Evolutionary conservation across 2,797 vertebrate species (phyloP).

Genomic region (Novumbra hubbsi): DNA sequence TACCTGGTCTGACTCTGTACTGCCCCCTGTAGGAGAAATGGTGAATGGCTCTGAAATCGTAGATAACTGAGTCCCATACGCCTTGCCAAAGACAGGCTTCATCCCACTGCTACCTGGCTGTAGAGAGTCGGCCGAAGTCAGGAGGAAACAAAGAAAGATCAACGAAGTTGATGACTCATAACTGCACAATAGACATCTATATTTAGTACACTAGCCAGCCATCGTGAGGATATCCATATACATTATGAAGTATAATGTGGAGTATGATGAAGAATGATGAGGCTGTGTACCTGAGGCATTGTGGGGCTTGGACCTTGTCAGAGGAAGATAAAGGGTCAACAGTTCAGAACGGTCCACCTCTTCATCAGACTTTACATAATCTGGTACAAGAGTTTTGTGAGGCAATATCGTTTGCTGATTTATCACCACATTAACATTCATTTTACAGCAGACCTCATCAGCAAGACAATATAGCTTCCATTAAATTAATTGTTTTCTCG

Average conservation of each 20-base stretch:
- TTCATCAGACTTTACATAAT: neutral
- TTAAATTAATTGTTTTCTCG: neutral
- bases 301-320: constrained; percentile 2
- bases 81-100: constrained; percentile 25
- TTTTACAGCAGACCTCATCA: neutral
- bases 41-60: constrained; percentile 2
- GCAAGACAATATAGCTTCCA: neutral
- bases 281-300: constrained; percentile 1
- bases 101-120: constrained; percentile 18
- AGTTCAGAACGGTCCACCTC: neutral
- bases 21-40: constrained; percentile 1
- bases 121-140: neutral
- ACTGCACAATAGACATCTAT: neutral
- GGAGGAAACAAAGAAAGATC: neutral
- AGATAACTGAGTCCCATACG: constrained; percentile 10
- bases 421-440: too few relatives aligned
- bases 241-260: neutral
- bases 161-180: neutral
- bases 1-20: neutral
- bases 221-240: neutral
- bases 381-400: neutral
- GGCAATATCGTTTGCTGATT: too few relatives aligned
- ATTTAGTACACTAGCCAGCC: neutral
- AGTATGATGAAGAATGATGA: neutral
- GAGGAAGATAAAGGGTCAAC: neutral